Evolutionary conservation across 2,797 vertebrate species (phyloP), one percentile per base, ranked within the genome.

Genomic region (Philypnodon macrostomus): DNA sequence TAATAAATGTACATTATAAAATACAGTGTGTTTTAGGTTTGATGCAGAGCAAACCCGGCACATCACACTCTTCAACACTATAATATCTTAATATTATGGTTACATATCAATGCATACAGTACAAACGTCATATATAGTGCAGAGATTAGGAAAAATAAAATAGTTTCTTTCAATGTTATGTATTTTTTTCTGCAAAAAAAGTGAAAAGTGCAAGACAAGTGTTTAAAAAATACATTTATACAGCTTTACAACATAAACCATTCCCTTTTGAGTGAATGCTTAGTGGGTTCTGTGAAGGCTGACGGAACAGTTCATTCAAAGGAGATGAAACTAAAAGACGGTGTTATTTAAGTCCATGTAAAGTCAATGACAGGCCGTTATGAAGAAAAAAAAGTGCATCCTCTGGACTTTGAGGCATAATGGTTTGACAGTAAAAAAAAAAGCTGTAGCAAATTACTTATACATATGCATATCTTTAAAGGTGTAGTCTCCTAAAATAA

Each of bases 1-100:
- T 85, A 59, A 82, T 57, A 80, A 47, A 71, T 74, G 72, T 63
- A 79, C 48, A 9, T 77, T 69, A 74, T 29, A 77, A 86, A 83
- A 80, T 63, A 46, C 49, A 67, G 15, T 68, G 67, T 55, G 40
- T 57, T 75, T 76, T 51, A 65, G 49, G 58, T 60, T 73, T 53
- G 58, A 77, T 54, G 44, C 67, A 74, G 29, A 72, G 60, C 68
- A 74, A 69, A 72, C 63, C 81, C 67, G 79, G 80, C 84, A 86
- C 74, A 26, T 77, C 44, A 74, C 73, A 23, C 75, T 73, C 51
- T 63, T 59, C 41, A 84, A 45, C 12, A 75, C 7, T 83, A 81
- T 45, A 72, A 49, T 2, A 1, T 14, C 32, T 4, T 2, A n/a
- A n/a, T n/a, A n/a, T n/a, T n/a, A n/a, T n/a, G n/a, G n/a, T n/a